Percentiles rank a stretch among this genome's conserved stretches.
Conservation (phyloP, 2,797 vertebrate genomes). For the Oophaga sylvatica region DNA sequence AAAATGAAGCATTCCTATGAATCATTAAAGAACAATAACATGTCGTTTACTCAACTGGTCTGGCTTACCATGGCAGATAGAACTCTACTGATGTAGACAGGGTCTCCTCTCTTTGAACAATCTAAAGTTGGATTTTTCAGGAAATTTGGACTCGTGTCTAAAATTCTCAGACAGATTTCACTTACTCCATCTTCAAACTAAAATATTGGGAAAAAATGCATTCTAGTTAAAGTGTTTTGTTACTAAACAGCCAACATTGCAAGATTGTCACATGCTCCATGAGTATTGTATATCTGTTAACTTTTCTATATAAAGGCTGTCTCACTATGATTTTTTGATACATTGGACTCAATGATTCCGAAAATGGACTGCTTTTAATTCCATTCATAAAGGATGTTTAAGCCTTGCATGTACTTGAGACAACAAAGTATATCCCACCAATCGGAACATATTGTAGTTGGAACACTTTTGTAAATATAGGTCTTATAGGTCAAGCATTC, state of each 20-base stretch:
- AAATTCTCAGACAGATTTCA: conserved; percentile 85
- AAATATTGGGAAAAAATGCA: neutral
- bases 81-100: conserved; percentile 79
- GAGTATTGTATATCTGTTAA: neutral
- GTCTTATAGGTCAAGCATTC: no score
- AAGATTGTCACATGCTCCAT: neutral
- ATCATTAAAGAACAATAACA: no score
- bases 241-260: neutral
- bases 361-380: neutral
- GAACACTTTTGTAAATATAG: no score
- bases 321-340: neutral
- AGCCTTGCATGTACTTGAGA: no score
- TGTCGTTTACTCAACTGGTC: neutral
- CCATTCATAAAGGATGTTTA: neutral
- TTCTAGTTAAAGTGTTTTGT: neutral
- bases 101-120: conserved; percentile 75
- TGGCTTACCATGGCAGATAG: conserved; percentile 81
- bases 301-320: no score
- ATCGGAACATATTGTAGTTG: no score
- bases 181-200: conserved; percentile 85
- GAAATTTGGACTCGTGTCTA: conserved; percentile 82
- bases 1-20: neutral
- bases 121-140: conserved; percentile 75
- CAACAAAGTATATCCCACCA: no score
- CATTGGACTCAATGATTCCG: neutral